phyloP scores from a whole-genome alignment of 2,797 vertebrate genomes.

The Tapirus indicus region DNA sequence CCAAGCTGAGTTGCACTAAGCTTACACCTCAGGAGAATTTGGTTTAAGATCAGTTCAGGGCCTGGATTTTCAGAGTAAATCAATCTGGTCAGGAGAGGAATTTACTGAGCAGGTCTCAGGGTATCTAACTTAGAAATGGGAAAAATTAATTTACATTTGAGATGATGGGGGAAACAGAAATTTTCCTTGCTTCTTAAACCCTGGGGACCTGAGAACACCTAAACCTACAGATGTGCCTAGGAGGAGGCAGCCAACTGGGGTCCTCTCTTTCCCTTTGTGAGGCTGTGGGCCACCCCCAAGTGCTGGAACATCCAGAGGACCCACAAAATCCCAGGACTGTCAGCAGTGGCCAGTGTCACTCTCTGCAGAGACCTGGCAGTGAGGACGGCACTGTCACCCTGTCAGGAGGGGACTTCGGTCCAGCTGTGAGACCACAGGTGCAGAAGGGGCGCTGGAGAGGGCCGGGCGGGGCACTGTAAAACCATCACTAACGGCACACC shows the following conservation, averaged over 20 bases:
- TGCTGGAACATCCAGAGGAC: background rate
- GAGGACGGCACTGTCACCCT: background rate
- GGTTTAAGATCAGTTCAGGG: background rate
- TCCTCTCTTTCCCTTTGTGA: background rate
- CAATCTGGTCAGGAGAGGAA: slow-evolving; percentile 24
- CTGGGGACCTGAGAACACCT: background rate
- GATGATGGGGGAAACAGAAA: background rate
- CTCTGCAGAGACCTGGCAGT: background rate
- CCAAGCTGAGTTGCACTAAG: background rate
- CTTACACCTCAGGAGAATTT: background rate
- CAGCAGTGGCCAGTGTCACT: background rate
- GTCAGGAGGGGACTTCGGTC: background rate
- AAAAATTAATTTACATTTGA: background rate
- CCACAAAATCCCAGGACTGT: background rate
- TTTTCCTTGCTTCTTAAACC: background rate
- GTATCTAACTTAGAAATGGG: background rate
- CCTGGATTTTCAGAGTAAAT: slow-evolving; percentile 37
- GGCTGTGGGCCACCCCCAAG: background rate
- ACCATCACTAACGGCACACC: background rate
- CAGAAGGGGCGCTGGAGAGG: background rate
- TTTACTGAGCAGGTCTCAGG: background rate
- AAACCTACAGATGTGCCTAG: background rate
- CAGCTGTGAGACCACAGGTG: accelerated
- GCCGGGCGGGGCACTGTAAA: background rate
- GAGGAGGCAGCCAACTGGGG: background rate